A percentile compares a stretch with the other conserved stretches of the same genome.
Evolutionary conservation across 2,797 vertebrate genomes (phyloP).

Genomic region (Hemitrygon akajei): DNA sequence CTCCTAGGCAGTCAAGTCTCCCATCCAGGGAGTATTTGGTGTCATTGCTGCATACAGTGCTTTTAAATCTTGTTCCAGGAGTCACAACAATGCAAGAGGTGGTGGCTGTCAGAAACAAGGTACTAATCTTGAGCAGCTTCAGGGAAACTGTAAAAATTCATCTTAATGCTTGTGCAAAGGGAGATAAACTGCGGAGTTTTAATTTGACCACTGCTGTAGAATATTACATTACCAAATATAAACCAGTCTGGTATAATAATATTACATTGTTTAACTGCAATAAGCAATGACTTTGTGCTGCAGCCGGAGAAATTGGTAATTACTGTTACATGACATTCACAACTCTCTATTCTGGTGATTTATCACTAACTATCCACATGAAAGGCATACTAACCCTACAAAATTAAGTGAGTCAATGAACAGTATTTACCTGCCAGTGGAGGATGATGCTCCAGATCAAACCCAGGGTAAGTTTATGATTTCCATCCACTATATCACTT

Average conservation of each 20-base stretch:
- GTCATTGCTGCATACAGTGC: no score
- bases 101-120: no score
- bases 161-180: background rate
- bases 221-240: background rate
- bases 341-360: no score
- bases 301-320: background rate
- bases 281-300: background rate
- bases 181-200: background rate
- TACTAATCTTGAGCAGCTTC: no score
- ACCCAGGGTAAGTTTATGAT: conserved; percentile 95
- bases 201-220: background rate
- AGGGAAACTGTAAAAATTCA: no score
- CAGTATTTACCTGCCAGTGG: conserved; percentile 84
- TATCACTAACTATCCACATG: background rate
- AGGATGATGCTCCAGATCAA: conserved; percentile 99
- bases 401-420: background rate
- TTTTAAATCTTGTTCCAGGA: no score
- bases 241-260: background rate
- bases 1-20: no score
- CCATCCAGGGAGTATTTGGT: no score
- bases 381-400: background rate
- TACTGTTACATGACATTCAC: background rate
- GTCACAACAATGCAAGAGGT: no score
- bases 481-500: conserved; percentile 95
- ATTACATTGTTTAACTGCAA: background rate